phyloP scores from a whole-genome alignment of 2,797 vertebrate genomes.

The Sphenodon punctatus region DNA sequence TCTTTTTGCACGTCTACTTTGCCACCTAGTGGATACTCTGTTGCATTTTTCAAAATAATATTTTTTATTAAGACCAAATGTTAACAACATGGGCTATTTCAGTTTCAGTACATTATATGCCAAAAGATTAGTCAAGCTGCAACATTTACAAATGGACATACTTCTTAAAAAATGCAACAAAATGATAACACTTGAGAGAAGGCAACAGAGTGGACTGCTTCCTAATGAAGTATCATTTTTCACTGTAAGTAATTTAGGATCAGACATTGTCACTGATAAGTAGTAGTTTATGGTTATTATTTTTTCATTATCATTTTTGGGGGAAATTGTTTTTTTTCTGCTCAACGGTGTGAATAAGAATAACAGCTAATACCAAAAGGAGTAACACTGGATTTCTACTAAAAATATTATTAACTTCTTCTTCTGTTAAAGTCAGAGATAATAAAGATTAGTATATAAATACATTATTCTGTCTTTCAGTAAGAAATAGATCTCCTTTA shows the following conservation, averaged over 20 bases:
- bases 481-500: no score
- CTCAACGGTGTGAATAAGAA: slow-evolving; percentile 15
- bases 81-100: not conserved
- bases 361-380: not conserved
- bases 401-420: slow-evolving; percentile 7
- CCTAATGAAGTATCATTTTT: not conserved
- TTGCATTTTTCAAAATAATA: not conserved
- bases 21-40: slow-evolving; percentile 62
- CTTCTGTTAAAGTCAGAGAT: not conserved
- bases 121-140: not conserved
- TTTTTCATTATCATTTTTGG: not conserved
- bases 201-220: not conserved
- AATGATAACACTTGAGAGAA: not conserved
- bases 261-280: no score
- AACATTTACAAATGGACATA: not conserved
- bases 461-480: no score
- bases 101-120: not conserved
- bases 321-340: not conserved
- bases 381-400: not conserved
- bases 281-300: not conserved
- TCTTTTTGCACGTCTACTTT: slow-evolving; percentile 22
- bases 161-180: no score
- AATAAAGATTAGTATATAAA: no score
- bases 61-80: not conserved
- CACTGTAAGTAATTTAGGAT: not conserved